Base-by-base conservation (phyloP, 2,888 invertebrate species). In the Mythimna loreyi region DNA sequence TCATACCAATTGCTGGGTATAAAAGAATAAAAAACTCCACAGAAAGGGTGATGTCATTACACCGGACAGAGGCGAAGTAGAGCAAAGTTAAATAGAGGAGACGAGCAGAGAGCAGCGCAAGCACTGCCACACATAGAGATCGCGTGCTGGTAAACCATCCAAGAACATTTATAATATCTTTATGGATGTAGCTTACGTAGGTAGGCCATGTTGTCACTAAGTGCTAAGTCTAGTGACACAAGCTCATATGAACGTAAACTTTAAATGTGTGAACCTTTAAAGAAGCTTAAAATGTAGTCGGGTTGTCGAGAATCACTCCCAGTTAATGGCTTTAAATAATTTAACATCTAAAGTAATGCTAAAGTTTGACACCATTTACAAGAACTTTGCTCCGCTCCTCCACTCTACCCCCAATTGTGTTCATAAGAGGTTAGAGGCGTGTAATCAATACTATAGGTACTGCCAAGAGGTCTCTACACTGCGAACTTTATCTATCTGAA, bases 341-440 rank as follows among this genome's bases (percentile, higher is more conserved):
- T 45, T 28, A 36, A 36, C 55, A 50, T 21, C n/a, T 16, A 55
- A 16, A 43, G 19, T 30, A 74, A 74, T 58, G 45, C 25, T 49
- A 59, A 75, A 74, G 75, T 75, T 80, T 75, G 49, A 45, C 66
- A 50, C n/a, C 67, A 55, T 80, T 80, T 59, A 33, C 80, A 50
- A 62, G 30, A 76, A 62, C 50, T 69, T 69, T 5, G 5, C 50
- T 36, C 21, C 81, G 45, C 58, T 62, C 23, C 59, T 56, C 13
- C 81, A 59, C 57, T 75, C 70, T 53, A 80, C 47, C 58, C 57
- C 55, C 69, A 59, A 36, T 76, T 59, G 53, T 59, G 50, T 68
- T 67, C 21, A 19, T 60, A 58, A 45, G 49, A 69, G 57, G 28
- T 61, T 43, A 61, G 30, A 60, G 55, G 40, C 58, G 55, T 66